phyloP scores from a whole-genome alignment of 2,113 vertebrate species.

The Salvelinus sp. region DNA sequence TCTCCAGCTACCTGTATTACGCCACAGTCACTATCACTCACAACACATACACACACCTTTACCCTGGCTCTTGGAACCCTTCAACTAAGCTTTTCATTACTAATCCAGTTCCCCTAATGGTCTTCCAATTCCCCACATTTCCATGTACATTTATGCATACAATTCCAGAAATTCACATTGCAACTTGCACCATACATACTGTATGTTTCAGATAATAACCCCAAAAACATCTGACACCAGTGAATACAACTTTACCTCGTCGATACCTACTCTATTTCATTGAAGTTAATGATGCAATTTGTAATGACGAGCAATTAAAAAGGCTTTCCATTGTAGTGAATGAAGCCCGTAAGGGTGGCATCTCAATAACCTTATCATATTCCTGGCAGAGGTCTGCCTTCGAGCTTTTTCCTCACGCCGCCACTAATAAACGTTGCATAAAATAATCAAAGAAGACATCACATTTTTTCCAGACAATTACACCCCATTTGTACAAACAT shows the following conservation, averaged over 20 bases:
- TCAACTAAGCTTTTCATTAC: too few relatives aligned
- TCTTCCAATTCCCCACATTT: too few relatives aligned
- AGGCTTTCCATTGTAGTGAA: constrained; percentile 2
- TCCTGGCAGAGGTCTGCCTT: constrained; percentile 19
- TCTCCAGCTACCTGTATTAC: constrained; percentile 1
- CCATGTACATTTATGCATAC: too few relatives aligned
- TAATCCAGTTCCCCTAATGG: too few relatives aligned
- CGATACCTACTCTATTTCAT: neutral
- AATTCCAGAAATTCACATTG: too few relatives aligned
- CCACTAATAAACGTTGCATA: constrained; percentile 44
- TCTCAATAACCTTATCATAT: constrained; percentile 27
- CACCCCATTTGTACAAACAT: constrained; percentile 35
- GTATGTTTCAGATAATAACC: too few relatives aligned
- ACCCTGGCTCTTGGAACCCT: neutral
- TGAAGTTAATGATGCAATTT: neutral
- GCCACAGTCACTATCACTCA: neutral
- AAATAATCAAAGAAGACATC: constrained; percentile 48
- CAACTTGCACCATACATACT: too few relatives aligned
- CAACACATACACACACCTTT: neutral
- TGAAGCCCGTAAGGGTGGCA: constrained; percentile 4
- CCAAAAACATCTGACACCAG: too few relatives aligned
- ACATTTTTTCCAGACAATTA: constrained; percentile 51
- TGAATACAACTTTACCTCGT: too few relatives aligned
- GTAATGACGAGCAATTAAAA: constrained; percentile 3
- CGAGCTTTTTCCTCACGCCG: constrained; percentile 15